A percentile compares a stretch with the other conserved stretches of the same genome.
Conservation (phyloP, 64 coral and sea anemone genomes). For the Astreopora myriophthalma region DNA sequence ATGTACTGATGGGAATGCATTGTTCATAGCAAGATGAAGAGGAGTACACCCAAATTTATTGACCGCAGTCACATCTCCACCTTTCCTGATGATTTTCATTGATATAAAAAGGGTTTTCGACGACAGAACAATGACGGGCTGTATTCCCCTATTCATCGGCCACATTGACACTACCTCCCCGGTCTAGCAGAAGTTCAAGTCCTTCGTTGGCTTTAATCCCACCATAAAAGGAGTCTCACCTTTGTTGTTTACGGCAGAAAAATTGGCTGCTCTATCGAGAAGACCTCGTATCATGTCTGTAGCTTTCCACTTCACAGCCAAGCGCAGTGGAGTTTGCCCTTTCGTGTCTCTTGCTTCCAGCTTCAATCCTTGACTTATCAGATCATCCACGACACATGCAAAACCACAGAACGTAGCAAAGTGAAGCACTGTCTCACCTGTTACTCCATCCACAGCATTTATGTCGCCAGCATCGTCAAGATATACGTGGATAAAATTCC, state of each 20-base stretch:
- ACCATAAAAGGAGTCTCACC: constrained; percentile 51
- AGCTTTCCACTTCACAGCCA: neutral
- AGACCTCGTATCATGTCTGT: constrained; percentile 1
- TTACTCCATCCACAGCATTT: neutral
- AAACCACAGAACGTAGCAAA: neutral
- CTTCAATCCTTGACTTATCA: neutral
- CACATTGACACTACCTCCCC: neutral
- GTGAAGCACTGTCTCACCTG: neutral
- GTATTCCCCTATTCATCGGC: constrained; percentile 37
- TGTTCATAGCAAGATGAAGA: neutral
- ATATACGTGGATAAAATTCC: neutral
- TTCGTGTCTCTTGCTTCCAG: neutral
- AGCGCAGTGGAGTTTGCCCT: constrained; percentile 30
- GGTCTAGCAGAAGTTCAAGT: neutral
- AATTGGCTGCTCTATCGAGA: constrained; percentile 55
- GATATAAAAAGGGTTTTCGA: neutral
- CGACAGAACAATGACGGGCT: constrained; percentile 38
- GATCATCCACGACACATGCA: neutral
- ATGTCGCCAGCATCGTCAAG: neutral
- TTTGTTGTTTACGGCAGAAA: constrained; percentile 27
- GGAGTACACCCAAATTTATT: neutral
- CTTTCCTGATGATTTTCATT: neutral
- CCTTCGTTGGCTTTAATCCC: neutral
- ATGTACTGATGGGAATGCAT: no score
- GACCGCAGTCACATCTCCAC: neutral